Evolutionary conservation across 1,140 invertebrate species (phyloP).

Genomic region (Ostrea denselamellosa): DNA sequence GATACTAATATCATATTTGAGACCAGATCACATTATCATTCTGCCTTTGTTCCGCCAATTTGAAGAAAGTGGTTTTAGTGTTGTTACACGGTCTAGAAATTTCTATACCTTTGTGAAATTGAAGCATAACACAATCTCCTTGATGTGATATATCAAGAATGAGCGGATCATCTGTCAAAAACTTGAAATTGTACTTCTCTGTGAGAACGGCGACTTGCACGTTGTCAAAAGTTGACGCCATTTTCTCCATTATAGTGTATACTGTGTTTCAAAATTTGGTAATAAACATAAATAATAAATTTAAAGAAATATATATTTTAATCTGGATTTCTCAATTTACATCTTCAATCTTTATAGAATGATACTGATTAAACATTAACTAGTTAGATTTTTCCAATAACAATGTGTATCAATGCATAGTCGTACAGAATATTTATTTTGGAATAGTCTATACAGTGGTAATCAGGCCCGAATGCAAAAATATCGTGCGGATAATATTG

Average conservation of each 20-base stretch:
- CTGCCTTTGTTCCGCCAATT: slow-evolving; percentile 31
- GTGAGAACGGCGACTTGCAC: slow-evolving; percentile 71
- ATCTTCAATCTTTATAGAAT: no score
- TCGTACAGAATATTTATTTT: no score
- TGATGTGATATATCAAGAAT: slow-evolving; percentile 64
- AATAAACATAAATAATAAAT: background rate
- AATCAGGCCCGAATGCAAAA: background rate
- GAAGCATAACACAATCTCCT: slow-evolving; percentile 61
- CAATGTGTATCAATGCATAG: no score
- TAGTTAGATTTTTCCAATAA: no score
- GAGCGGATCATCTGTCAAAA: slow-evolving; percentile 57
- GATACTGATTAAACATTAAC: no score
- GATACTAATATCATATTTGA: background rate
- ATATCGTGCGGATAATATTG: background rate
- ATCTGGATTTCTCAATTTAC: no score
- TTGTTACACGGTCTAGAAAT: background rate
- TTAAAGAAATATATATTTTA: no score
- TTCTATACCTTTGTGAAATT: slow-evolving; percentile 67
- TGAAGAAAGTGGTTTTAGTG: background rate
- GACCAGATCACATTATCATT: background rate
- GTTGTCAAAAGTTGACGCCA: slow-evolving; percentile 77
- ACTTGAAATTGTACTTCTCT: slow-evolving; percentile 70
- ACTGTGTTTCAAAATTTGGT: slow-evolving; percentile 30
- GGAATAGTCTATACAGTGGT: background rate
- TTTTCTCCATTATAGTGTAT: slow-evolving; percentile 61